Conservation (phyloP, 2,113 vertebrate genomes). For the Aegotheles bennettii region DNA sequence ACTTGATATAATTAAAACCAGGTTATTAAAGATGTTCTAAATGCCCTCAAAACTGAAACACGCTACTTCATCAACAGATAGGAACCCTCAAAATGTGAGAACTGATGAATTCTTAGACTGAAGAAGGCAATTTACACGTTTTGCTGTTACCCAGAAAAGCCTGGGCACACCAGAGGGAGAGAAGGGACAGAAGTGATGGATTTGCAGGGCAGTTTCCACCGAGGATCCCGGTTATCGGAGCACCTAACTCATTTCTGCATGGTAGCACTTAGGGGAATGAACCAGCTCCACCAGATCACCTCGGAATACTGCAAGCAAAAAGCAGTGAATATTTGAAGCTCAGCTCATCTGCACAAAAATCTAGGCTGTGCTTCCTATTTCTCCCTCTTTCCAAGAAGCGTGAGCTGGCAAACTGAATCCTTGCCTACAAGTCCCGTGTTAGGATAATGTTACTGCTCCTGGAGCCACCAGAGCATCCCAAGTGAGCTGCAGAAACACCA, state of each 20-base stretch:
- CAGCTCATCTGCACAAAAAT: not conserved
- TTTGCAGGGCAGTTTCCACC: not conserved
- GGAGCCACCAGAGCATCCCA: not conserved
- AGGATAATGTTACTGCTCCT: not conserved
- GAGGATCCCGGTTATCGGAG: not conserved
- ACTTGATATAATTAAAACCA: not conserved
- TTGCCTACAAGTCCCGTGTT: not conserved
- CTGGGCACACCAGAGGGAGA: not conserved
- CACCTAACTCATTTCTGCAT: not conserved
- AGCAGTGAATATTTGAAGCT: not conserved
- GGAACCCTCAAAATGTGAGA: accelerated
- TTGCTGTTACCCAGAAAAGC: not conserved
- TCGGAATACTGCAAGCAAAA: not conserved
- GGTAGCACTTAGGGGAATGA: not conserved
- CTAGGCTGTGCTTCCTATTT: not conserved
- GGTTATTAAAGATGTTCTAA: not conserved
- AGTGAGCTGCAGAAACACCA: not conserved
- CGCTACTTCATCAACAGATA: not conserved
- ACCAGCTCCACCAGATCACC: not conserved
- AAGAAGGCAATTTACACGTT: not conserved
- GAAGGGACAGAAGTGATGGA: not conserved
- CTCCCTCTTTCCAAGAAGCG: not conserved
- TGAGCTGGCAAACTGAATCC: not conserved
- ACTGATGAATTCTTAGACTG: not conserved
- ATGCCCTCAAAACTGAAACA: not conserved